A percentile compares a stretch with the other conserved stretches of the same genome.
Evolutionary conservation across 2,797 vertebrate genomes (phyloP).

Genomic region (Chrysocyon brachyurus): DNA sequence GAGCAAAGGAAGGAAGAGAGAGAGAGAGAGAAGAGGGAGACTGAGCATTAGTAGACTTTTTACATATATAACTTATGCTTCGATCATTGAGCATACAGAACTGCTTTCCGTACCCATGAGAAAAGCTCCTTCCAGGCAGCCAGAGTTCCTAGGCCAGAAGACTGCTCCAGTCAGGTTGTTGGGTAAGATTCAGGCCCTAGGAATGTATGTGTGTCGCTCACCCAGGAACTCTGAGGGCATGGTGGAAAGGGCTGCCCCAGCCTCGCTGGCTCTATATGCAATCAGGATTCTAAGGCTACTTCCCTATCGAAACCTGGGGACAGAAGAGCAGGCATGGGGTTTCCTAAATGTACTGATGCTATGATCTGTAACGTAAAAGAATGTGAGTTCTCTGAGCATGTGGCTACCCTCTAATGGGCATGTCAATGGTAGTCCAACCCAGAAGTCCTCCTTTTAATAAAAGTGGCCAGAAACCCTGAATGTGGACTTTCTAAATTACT

Average conservation of each 20-base stretch:
- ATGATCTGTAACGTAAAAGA: not conserved
- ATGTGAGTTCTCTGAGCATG: not conserved
- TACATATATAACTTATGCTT: not conserved
- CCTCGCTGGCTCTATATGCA: not conserved
- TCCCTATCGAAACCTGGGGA: not conserved
- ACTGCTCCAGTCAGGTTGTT: not conserved
- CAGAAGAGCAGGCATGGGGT: not conserved
- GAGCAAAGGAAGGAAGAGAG: too few relatives aligned
- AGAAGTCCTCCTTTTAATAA: not conserved
- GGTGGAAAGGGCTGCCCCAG: not conserved
- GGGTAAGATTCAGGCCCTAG: not conserved
- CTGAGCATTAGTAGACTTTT: not conserved
- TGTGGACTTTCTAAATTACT: not conserved
- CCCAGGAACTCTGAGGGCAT: not conserved
- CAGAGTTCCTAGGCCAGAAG: not conserved
- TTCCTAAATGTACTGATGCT: not conserved
- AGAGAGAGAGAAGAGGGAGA: not conserved
- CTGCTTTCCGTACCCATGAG: not conserved
- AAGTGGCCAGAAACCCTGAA: not conserved
- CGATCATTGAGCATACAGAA: not conserved
- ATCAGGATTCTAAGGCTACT: not conserved
- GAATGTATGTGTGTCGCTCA: not conserved
- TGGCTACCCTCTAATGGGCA: not conserved
- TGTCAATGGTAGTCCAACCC: not conserved
- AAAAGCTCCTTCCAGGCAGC: not conserved